Conservation (phyloP, 2,888 invertebrate genomes). For the Augochlorella aurata region DNA sequence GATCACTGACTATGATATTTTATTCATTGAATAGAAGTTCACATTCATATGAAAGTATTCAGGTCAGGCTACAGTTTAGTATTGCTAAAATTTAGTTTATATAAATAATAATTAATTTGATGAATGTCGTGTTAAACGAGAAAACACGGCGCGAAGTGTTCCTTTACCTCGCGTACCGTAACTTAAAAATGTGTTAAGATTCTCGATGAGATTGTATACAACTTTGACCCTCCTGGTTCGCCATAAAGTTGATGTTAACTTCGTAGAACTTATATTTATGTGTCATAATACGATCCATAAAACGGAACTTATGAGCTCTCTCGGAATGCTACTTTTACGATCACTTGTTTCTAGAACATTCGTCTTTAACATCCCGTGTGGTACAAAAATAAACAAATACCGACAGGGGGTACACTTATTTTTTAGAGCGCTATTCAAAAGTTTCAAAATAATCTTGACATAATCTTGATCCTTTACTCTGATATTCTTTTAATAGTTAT, state of each 20-base stretch:
- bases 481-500: neutral
- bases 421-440: neutral
- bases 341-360: slow-evolving; percentile 7
- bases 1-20: too few relatives aligned
- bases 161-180: neutral
- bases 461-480: neutral
- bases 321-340: slow-evolving; percentile 14
- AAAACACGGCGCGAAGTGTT: neutral
- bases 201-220: neutral
- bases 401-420: neutral
- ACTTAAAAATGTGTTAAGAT: neutral
- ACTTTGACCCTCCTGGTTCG: neutral
- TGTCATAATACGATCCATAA: neutral
- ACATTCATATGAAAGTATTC: too few relatives aligned
- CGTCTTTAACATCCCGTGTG: neutral
- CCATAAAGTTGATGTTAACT: neutral
- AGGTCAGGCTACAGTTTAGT: too few relatives aligned
- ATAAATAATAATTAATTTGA: neutral
- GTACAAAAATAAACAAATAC: neutral
- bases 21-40: too few relatives aligned
- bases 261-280: neutral
- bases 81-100: too few relatives aligned
- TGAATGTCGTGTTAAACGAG: neutral
- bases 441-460: neutral
- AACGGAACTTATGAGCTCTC: slow-evolving; percentile 1